These are phyloP conservation scores for Calyptomena viridis DNA, from an alignment of 2,113 vertebrate genomes.

Conservation along the genomic window DNA sequence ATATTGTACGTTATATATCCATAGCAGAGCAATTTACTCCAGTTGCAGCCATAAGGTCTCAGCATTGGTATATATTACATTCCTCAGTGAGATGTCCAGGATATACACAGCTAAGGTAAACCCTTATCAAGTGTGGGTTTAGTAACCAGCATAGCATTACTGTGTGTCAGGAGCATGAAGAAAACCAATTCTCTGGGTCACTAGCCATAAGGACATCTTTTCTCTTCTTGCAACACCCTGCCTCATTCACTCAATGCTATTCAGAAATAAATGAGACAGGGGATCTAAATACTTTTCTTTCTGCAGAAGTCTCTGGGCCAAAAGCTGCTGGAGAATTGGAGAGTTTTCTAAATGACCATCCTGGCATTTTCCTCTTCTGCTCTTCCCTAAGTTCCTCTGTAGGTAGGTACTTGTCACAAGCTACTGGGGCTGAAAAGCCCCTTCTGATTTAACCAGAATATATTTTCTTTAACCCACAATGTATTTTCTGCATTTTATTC, in stretches of 20 bases:
- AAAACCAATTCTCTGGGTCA: conserved; percentile 38
- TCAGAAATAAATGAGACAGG: not conserved
- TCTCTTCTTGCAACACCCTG: not conserved
- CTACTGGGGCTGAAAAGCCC: not conserved
- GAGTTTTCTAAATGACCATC: not conserved
- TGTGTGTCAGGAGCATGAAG: not conserved
- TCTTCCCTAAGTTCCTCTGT: not conserved
- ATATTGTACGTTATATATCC: not conserved
- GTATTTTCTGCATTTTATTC: not conserved
- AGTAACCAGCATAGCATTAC: not conserved
- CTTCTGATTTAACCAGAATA: not conserved
- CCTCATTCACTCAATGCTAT: not conserved
- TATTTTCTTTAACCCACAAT: not conserved
- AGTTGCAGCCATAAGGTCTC: not conserved
- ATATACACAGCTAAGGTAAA: not conserved
- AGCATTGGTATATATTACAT: not conserved
- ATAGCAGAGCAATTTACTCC: not conserved
- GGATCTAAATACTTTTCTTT: not conserved
- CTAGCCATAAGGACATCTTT: not conserved
- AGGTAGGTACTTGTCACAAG: not conserved
- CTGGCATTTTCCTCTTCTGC: not conserved
- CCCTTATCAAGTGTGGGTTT: not conserved
- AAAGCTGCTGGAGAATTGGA: not conserved
- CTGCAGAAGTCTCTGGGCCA: not conserved
- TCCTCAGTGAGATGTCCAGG: not conserved